Conservation (phyloP, 30 jellyfish, hydroid and myxozoan genomes). For the Aurelia aurita complex sp. Pacific region DNA sequence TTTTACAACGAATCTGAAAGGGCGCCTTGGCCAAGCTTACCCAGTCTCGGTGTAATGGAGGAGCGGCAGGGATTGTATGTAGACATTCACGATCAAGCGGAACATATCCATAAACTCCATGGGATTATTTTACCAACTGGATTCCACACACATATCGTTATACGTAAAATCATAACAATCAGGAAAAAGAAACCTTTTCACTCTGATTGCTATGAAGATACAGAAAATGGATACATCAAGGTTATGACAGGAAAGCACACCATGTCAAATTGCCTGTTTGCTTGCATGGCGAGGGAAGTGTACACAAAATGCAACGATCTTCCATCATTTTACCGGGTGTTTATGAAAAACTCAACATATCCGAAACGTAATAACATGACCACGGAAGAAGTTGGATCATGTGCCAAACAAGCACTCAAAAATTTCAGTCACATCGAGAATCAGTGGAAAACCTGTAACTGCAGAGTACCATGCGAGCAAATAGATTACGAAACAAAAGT, state of each 20-base stretch:
- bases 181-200: constrained; percentile 2
- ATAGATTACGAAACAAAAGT: constrained; percentile 4
- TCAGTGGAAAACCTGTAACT: background rate
- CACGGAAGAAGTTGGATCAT: background rate
- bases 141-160: background rate
- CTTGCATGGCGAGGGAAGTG: background rate
- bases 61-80: constrained; percentile 9
- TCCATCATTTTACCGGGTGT: background rate
- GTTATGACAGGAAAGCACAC: constrained; percentile 5
- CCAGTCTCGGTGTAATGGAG: background rate
- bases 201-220: constrained; percentile 16
- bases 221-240: background rate
- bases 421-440: background rate
- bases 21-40: background rate
- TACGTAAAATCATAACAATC: background rate
- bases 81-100: constrained; percentile 9
- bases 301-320: background rate
- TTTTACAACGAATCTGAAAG: constrained; percentile 2
- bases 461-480: constrained; percentile 10
- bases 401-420: background rate
- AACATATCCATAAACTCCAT: background rate
- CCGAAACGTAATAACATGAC: background rate
- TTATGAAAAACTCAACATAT: background rate
- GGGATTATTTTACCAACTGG: constrained; percentile 10
- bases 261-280: background rate